Evolutionary conservation across 1,140 invertebrate genomes (phyloP).

Genomic region (Drosophila takahashii): DNA sequence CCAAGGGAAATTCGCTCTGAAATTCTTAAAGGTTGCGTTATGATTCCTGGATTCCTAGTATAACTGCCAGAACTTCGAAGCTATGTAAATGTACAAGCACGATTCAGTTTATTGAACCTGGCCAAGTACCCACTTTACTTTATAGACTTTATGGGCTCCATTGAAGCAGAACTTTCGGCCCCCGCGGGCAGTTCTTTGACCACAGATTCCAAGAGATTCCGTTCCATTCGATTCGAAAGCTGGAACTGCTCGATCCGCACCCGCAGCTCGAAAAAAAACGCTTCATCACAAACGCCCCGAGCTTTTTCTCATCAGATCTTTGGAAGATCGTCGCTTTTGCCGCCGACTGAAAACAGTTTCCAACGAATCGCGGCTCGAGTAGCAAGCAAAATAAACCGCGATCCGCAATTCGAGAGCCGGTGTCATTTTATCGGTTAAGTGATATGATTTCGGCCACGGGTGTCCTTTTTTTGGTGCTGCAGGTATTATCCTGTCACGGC

Average conservation of each 20-base stretch:
- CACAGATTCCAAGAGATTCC: slow-evolving; percentile 10
- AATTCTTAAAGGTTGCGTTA: neutral
- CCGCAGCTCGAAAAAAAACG: slow-evolving; percentile 27
- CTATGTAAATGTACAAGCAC: slow-evolving; percentile 8
- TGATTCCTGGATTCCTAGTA: slow-evolving; percentile 24
- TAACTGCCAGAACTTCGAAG: slow-evolving; percentile 14
- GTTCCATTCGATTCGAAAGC: neutral
- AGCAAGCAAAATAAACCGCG: slow-evolving; percentile 29
- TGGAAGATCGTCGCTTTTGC: slow-evolving; percentile 9
- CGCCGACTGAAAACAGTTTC: slow-evolving; percentile 52
- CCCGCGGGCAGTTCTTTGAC: slow-evolving; percentile 69
- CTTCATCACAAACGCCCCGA: slow-evolving; percentile 24
- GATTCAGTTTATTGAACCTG: slow-evolving; percentile 60
- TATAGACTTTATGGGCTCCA: slow-evolving; percentile 6
- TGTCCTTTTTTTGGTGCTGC: slow-evolving; percentile 29
- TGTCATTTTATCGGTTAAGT: slow-evolving; percentile 25
- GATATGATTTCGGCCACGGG: slow-evolving; percentile 11
- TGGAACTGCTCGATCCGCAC: slow-evolving; percentile 28
- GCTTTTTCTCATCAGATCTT: slow-evolving; percentile 51
- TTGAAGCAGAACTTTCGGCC: slow-evolving; percentile 31
- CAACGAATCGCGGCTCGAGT: slow-evolving; percentile 53
- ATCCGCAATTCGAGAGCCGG: slow-evolving; percentile 9
- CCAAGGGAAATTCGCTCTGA: slow-evolving; percentile 6
- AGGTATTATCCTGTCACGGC: slow-evolving; percentile 21
- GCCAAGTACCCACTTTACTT: slow-evolving; percentile 11